phyloP scores from a whole-genome alignment of 2,888 invertebrate genomes.

The Ceramica pisi region DNA sequence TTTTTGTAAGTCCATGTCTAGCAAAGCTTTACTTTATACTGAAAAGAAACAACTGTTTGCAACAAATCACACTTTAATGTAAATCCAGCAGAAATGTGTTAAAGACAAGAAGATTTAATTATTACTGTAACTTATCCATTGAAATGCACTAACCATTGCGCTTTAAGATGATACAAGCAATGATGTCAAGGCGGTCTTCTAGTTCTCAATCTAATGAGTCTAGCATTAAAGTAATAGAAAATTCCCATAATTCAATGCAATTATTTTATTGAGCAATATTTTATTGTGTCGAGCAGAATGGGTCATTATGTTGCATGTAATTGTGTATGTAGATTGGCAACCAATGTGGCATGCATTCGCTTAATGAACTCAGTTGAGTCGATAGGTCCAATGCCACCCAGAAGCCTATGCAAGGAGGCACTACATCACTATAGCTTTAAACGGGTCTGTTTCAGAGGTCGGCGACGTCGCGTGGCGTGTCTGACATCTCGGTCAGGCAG shows the following conservation, averaged over 20 bases:
- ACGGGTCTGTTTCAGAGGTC: constrained; percentile 66
- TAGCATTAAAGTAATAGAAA: constrained; percentile 69
- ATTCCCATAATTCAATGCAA: constrained; percentile 65
- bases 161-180: constrained; percentile 66
- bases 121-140: constrained; percentile 37
- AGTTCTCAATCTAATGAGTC: constrained; percentile 72
- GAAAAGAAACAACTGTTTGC: constrained; percentile 8
- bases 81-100: constrained; percentile 31
- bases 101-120: constrained; percentile 21
- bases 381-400: constrained; percentile 54
- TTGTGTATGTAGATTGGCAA: constrained; percentile 30
- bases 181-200: constrained; percentile 82
- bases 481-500: constrained; percentile 73
- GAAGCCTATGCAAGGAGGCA: constrained; percentile 54
- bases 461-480: constrained; percentile 74
- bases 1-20: not conserved
- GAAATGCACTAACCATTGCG: constrained; percentile 49
- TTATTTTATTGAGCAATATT: constrained; percentile 41
- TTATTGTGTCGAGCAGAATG: constrained; percentile 42
- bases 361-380: constrained; percentile 37
- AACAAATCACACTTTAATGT: constrained; percentile 23
- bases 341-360: constrained; percentile 29
- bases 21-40: constrained; percentile 3
- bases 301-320: constrained; percentile 21
- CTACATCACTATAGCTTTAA: constrained; percentile 58